Evolutionary conservation across 2,113 vertebrate genomes (phyloP), one percentile per base, ranked within the genome.

Genomic region (Dasyornis broadbenti): DNA sequence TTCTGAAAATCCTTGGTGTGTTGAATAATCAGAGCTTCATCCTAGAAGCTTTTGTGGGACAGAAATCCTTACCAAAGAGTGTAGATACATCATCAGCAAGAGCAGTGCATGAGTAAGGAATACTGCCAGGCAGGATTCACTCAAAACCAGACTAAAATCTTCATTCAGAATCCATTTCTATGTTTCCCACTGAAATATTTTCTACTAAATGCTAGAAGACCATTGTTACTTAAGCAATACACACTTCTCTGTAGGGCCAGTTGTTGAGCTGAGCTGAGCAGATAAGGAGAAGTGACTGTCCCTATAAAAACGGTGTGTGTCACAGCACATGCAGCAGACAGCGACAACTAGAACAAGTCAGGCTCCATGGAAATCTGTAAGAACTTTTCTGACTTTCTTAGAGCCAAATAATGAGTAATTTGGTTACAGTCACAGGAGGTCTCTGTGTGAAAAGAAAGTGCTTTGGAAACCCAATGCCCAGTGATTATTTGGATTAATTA

Each of bases 401-500:
- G 26, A 84, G 23, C 66, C 82, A 89, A 71, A 22, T 21, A 50
- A 44, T 56, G 44, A 92, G 42, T 71, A 90, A 73, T 71, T 89
- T 88, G 9, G 52, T 92, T 0, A 0, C 3, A 15, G 68, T 68
- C 15, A 0, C 59, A 60, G 57, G 9, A 84, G 35, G 35, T 77
- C 63, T 77, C 63, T 93, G 24, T 56, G 68, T 52, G 70, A 85
- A 84, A 87, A 53, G 15, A 87, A 63, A 73, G 72, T 63, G 27
- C 18, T 63, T 69, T 83, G 49, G 30, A 93, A 93, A 37, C 9
- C 9, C 39, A 79, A 6, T 1, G 23, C 37, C 24, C 9, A 6
- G 6, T 45, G 33, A 82, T 86, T 92, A 50, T 88, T 72, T 91
- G 78, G 35, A 86, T 93, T 80, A 93, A 77, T 86, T 90, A 42